phyloP scores from a whole-genome alignment of 2,888 invertebrate genomes.

The Hedychridium roseum region DNA sequence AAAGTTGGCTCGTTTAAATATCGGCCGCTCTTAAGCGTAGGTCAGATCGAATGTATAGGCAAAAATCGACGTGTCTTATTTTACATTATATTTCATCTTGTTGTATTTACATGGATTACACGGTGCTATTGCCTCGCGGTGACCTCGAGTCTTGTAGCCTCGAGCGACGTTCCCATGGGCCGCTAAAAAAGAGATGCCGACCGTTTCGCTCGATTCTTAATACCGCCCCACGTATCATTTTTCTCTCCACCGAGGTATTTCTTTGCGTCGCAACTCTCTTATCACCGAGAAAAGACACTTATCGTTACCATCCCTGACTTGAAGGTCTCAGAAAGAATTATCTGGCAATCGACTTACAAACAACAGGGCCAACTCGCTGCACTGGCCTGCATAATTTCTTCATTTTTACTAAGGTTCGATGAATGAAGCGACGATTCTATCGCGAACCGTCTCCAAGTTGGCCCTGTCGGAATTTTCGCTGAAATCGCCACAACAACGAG shows the following conservation, averaged over 20 bases:
- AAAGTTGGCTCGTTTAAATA: slow-evolving; percentile 51
- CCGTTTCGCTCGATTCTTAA: slow-evolving; percentile 1
- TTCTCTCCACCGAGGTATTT: neutral
- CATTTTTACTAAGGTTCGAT: too few relatives aligned
- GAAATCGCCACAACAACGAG: too few relatives aligned
- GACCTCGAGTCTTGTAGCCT: slow-evolving; percentile 19
- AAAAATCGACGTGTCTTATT: slow-evolving; percentile 38
- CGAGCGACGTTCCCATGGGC: slow-evolving; percentile 10
- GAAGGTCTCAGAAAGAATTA: too few relatives aligned
- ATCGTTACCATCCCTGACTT: neutral
- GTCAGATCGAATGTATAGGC: slow-evolving; percentile 38
- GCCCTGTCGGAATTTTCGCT: too few relatives aligned
- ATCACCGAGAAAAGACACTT: neutral
- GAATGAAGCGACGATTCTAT: too few relatives aligned
- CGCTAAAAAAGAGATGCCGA: slow-evolving; percentile 4
- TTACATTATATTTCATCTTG: slow-evolving; percentile 31
- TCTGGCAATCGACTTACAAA: too few relatives aligned
- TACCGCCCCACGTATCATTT: neutral
- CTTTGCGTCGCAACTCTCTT: neutral
- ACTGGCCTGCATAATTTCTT: too few relatives aligned
- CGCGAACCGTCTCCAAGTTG: too few relatives aligned
- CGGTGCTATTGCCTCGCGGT: slow-evolving; percentile 13
- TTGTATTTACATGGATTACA: slow-evolving; percentile 41
- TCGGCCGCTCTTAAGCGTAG: slow-evolving; percentile 15
- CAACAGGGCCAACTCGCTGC: too few relatives aligned